Evolutionary conservation across 2,797 vertebrate species (phyloP), one percentile per base, ranked within the genome.

Genomic region (Pipistrellus pygmaeus): DNA sequence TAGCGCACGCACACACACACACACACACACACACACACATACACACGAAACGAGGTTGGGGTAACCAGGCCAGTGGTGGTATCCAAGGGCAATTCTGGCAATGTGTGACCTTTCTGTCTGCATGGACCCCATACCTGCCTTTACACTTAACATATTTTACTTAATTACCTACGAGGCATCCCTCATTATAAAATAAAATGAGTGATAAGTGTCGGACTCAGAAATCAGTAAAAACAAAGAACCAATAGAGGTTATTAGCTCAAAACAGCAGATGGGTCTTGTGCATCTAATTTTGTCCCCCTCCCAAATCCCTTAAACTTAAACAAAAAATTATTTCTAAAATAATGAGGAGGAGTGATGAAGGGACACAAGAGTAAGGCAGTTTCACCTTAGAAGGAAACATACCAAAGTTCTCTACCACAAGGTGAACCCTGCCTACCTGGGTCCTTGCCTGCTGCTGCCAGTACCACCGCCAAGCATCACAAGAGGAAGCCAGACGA

Each of bases 181-280:
- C 15, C 60, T 89, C 81, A 72, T 89, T 94, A 89, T 81, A 93
- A 82, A 85, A 91, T 86, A 80, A 92, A 86, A 93, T 30, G 53
- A 94, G 35, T 81, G 60, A 57, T 55, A 93, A 55, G 12, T 55
- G 2, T 69, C 81, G n/a, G 14, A 6, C 32, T 81, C 62, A 91
- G 32, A 94, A 93, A 53, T 75, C 27, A 71, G 0, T 86, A 88
- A 91, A 62, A 95, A 46, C 53, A 64, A 95, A 85, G 48, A 82
- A 72, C 57, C 85, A 86, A 84, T 15, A 85, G 71, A 85, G 64
- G 32, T 84, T 86, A 89, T 83, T 80, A 89, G 66, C 71, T 80
- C 57, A 95, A 91, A 93, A 76, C 13, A 93, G 35, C 75, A 95
- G 81, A 93, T 87, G 57, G 71, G 44, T 46, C 73, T 75, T 73